Evolutionary conservation across 2,113 vertebrate species (phyloP), one percentile per base, ranked within the genome.

Genomic region (Platycercus adscitus): DNA sequence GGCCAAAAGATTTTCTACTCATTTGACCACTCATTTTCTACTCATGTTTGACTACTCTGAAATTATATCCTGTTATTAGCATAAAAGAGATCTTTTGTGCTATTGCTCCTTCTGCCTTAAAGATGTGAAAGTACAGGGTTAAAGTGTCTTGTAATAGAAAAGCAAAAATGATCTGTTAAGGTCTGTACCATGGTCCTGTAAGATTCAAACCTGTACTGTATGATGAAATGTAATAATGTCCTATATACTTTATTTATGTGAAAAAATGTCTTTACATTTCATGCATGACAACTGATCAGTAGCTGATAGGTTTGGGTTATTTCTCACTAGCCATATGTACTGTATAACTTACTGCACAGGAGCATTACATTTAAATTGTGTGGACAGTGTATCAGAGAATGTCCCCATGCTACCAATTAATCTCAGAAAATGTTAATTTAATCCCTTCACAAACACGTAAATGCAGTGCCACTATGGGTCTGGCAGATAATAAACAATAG

Each of bases 391-490:
- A 63, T 93, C 58, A 70, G 70, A 82, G 85, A 93, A 93, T 97
- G 24, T 97, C 89, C 93, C 85, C 92, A 66, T 87, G 79, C 86
- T 97, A 90, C 86, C 81, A 89, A 95, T 96, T 98, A 97, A 97
- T 98, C 97, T 97, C 89, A 93, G 80, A 97, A 96, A 96, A 97
- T 91, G 83, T 82, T 96, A 91, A 75, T 81, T 70, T 97, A 98
- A 98, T 98, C 97, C 97, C 85, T 98, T 96, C 61, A 95, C 98
- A 98, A 98, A 98, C 97, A 97, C 61, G 84, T 95, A 96, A 96
- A 95, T 95, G 91, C 86, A 96, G 86, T 97, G 82, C 95, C 94
- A 86, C 92, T 97, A 80, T 24, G 65, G 86, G 73, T 79, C 94
- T 97, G 78, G 96, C 94, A 98, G 98, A 98, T 96, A 98, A 96